Evolutionary conservation across 1,140 invertebrate species (phyloP), one percentile per base, ranked within the genome.

Genomic region (Drosophila rhopaloa): DNA sequence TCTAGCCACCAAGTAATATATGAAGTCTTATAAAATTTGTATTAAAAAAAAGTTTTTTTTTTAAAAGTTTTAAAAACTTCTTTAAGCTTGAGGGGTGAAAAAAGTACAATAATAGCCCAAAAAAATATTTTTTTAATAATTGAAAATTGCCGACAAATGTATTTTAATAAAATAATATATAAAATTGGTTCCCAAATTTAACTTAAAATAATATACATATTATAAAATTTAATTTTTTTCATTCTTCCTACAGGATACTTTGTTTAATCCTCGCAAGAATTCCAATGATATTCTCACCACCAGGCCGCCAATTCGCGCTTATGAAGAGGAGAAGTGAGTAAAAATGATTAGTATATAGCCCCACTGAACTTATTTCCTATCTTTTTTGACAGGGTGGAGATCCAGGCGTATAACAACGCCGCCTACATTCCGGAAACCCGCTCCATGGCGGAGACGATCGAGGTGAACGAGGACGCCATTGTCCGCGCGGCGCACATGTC

Each of bases 191-290:
- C 2, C 24, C 4, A 4, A 24, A 24, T 24, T 24, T 3, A 24
- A 4, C 24, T 4, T 24, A 4, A 24, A 24, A 24, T 24, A 3
- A 24, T 0, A 24, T 8, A 7, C 0, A 8, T 7, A 1, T 32
- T 32, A n/a, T n/a, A 40, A 19, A 27, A 35, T 27, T 9, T 1
- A 53, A 47, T 41, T 43, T 11, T 11, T 14, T 48, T 29, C 43
- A 47, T 41, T 29, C 32, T 48, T 55, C 24, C 0, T 24, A 10
- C 53, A 91, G 90, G 85, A 91, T 58, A 91, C 86, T 10, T 71
- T 91, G 51, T 91, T 90, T 32, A 91, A 88, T 75, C 90, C 85
- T 29, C 90, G 85, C 16, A 91, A 91, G 73, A 77, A 90, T 54
- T 90, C 85, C 5, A 86, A 91, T 81, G 90, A 91, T 50, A 90